Evolutionary conservation across 2,888 invertebrate species (phyloP), one percentile per base, ranked within the genome.

Genomic region (Leptinotarsa haldemani): DNA sequence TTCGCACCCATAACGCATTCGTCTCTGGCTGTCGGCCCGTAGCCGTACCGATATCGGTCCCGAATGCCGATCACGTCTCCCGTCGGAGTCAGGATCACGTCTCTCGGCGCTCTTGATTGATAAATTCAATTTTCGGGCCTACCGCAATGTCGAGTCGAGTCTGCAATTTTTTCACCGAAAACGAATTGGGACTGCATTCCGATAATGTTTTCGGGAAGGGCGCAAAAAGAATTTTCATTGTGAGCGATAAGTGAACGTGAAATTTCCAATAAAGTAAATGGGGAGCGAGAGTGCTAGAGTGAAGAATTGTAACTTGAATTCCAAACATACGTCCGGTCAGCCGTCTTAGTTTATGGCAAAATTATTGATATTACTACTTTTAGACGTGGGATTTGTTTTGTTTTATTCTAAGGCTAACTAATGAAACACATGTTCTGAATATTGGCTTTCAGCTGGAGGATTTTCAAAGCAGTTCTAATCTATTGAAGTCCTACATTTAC

Each of bases 91-190:
- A 69, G 74, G 76, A 77, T 78, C 78, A 77, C 79, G 78, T 79
- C 74, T 71, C 71, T 67, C 71, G 74, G 70, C 72, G 71, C 79
- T 75, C 77, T 77, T 78, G 81, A 82, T 82, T 82, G 81, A 81
- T 80, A 82, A 82, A 82, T 80, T 82, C 80, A 80, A 81, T 82
- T 80, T 79, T 75, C 70, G 69, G 80, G 80, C 79, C 82, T 81
- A 80, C 82, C 82, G 74, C 82, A 82, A 82, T 79, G 79, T 80
- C 79, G 79, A 77, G 74, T 73, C 48, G 30, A 70, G 77, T 80
- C 78, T 78, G 72, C 72, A 58, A 52, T 73, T 70, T 22, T 22
- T 67, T 68, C 66, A 70, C 46, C 64, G 73, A 58, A 69, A 77
- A 79, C 66, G 76, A 65, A 76, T 50, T 72, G 61, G 47, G 7